phyloP scores from a whole-genome alignment of 2,888 invertebrate genomes.

The Agapostemon virescens region DNA sequence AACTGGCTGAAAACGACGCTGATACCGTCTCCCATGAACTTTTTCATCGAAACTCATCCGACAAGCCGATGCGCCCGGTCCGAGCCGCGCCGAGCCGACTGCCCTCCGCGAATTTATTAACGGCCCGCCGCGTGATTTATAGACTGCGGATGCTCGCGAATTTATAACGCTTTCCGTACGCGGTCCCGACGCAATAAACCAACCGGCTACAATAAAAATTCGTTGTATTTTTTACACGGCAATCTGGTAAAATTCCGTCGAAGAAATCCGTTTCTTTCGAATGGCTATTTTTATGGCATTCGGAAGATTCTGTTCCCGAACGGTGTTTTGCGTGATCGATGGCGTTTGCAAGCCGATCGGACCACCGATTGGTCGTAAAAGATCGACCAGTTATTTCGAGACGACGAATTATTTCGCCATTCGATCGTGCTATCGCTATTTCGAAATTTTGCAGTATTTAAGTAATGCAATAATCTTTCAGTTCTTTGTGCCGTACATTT shows the following conservation, averaged over 20 bases:
- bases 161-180: not conserved
- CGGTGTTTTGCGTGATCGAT: not conserved
- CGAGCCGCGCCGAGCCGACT: not conserved
- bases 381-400: not conserved
- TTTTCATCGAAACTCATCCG: not conserved
- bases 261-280: not conserved
- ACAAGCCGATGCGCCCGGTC: not conserved
- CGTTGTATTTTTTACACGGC: not conserved
- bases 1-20: slow-evolving; percentile 43
- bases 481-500: no score
- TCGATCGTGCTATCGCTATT: no score
- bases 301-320: not conserved
- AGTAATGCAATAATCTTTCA: no score
- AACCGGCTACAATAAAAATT: not conserved
- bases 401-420: not conserved
- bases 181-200: not conserved
- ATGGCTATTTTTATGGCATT: not conserved
- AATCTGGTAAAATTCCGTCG: not conserved
- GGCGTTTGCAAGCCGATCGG: not conserved
- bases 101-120: not conserved
- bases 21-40: slow-evolving; percentile 31
- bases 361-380: not conserved
- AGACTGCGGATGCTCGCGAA: not conserved
- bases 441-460: no score
- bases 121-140: not conserved